Evolutionary conservation across 2,797 vertebrate genomes (phyloP).

Genomic region (Pagetopsis macropterus): DNA sequence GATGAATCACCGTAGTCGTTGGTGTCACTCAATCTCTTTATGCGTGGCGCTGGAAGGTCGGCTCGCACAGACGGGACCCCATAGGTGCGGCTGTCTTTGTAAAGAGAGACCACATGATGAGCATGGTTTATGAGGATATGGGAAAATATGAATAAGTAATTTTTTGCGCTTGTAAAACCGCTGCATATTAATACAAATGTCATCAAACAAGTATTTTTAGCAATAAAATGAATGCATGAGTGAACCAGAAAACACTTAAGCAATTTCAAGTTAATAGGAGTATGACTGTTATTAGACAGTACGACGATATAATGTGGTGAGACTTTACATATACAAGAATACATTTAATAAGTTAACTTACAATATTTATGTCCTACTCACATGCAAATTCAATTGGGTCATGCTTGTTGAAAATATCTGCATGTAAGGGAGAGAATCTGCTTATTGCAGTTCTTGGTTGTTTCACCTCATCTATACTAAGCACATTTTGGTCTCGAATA

Average conservation of each 20-base stretch:
- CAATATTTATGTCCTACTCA: not conserved
- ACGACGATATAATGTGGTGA: too few species aligned
- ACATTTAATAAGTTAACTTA: not conserved
- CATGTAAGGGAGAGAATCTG: not conserved
- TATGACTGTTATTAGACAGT: not conserved
- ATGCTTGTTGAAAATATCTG: not conserved
- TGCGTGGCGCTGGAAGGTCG: conserved; percentile 84
- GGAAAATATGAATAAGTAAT: not conserved
- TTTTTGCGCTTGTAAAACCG: not conserved
- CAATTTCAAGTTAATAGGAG: not conserved
- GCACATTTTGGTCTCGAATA: not conserved
- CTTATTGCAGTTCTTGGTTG: not conserved
- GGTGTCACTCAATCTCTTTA: conserved; percentile 81
- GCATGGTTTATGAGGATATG: not conserved
- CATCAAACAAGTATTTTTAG: not conserved
- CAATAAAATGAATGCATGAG: not conserved
- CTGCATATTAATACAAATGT: not conserved
- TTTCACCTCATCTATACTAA: not conserved
- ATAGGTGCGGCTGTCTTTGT: conserved; percentile 74
- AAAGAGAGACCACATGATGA: not conserved
- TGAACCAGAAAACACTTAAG: not conserved
- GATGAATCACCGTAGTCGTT: conserved; percentile 87
- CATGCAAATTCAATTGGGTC: not conserved
- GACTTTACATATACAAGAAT: conserved; percentile 1
- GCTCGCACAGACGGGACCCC: conserved; percentile 86